These are phyloP conservation scores for Eupithecia insigniata DNA, from an alignment of 2,888 invertebrate genomes.

Conservation along the genomic window DNA sequence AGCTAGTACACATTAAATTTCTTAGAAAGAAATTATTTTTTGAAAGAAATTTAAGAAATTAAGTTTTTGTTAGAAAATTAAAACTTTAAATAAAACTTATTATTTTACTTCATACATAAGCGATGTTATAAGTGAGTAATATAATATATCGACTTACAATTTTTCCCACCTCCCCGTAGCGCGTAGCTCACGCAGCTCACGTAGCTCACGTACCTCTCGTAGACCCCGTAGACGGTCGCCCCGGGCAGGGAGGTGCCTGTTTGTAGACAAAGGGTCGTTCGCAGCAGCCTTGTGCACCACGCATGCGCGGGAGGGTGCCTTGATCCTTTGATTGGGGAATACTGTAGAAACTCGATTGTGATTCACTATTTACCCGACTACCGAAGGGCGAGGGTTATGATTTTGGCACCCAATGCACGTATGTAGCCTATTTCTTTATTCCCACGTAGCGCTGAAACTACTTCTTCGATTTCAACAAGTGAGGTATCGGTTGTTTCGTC, in stretches of 20 bases:
- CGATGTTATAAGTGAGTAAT: background rate
- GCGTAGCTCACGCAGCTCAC: background rate
- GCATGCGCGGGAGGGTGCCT: conserved; percentile 60
- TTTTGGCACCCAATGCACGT: no score
- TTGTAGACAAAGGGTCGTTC: conserved; percentile 67
- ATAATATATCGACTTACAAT: conserved; percentile 32
- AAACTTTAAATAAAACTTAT: background rate
- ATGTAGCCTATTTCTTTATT: no score
- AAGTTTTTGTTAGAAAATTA: no score
- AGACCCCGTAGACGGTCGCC: background rate
- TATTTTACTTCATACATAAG: background rate
- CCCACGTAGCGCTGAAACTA: no score
- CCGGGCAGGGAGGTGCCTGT: conserved; percentile 32
- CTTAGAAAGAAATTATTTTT: background rate
- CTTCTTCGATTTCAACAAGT: no score
- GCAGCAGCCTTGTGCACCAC: conserved; percentile 52
- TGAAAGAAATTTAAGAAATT: no score
- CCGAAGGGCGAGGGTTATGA: no score
- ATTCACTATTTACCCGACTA: no score
- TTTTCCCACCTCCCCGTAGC: conserved; percentile 12
- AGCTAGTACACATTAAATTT: background rate
- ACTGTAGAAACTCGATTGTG: conserved; percentile 25
- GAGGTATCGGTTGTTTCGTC: no score
- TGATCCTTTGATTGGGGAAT: conserved; percentile 22
- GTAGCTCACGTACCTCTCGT: background rate